Base-by-base conservation (phyloP, 2,113 vertebrate genomes). In the pig (Sus scrofa) region DNA sequence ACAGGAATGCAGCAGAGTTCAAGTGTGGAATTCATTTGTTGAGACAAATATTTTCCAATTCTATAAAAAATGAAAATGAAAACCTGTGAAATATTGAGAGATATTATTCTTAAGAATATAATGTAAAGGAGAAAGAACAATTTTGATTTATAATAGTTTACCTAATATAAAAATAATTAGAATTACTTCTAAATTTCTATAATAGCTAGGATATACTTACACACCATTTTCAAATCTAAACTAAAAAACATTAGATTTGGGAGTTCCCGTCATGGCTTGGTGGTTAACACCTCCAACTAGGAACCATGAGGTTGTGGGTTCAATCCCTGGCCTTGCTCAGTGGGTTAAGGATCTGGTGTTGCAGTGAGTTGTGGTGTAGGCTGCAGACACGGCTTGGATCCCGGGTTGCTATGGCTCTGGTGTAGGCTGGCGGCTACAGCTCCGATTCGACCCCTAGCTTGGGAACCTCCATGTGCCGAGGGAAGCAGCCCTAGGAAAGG, bases 11-110 rank as follows among this genome's bases (percentile, higher is more conserved):
- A 77, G 98, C 98, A 98, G 97, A 98, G 98, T 98, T 99, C 99
- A 98, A 98, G 98, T 98, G 94, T 97, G 98, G 98, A 98, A 99
- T 99, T 98, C 99, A 99, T 99, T 99, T 99, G 99, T 99, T 98
- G 98, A 97, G 98, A 97, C 95, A 98, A 97, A 97, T 97, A 97
- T 97, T 98, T 98, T 98, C 98, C 97, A 85, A 96, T 79, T 98
- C 97, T 98, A 98, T 97, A 95, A 98, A 98, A 97, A 60, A 87
- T 16, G 15, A 96, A 97, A 97, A 97, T 6, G 2, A 71, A 91
- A 93, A 95, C 52, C 27, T 92, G 8, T 81, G 58, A 95, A 96
- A 75, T 70, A 86, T 12, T 18, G 24, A 88, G 34, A 63, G 18
- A 54, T 30, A 93, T 90, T 39, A 50, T 73, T 68, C 79, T 97